These are phyloP conservation scores for Gymnarchus niloticus DNA, from an alignment of 2,113 vertebrate genomes.

Conservation along the genomic window DNA sequence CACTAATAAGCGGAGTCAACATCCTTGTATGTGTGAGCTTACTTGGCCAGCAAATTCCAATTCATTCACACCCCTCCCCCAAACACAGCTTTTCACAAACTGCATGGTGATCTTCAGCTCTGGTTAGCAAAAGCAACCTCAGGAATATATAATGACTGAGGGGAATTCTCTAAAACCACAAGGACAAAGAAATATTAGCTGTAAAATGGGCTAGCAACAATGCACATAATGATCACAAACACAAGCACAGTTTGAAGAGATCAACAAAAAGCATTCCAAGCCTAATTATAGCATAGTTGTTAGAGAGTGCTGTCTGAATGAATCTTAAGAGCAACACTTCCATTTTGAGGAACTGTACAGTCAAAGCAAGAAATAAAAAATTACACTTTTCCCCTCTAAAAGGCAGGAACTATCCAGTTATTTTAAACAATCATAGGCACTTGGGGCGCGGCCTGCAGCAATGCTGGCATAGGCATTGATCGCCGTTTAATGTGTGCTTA, in stretches of 20 bases:
- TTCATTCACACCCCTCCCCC: neutral
- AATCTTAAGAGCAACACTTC: neutral
- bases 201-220: neutral
- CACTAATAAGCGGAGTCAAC: too few relatives aligned
- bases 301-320: neutral
- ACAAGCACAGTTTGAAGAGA: neutral
- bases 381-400: neutral
- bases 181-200: neutral
- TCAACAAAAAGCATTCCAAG: neutral
- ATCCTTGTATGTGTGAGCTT: too few relatives aligned
- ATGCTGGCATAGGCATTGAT: too few relatives aligned
- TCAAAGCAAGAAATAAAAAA: neutral
- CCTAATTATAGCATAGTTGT: neutral
- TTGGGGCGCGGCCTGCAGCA: too few relatives aligned
- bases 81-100: neutral
- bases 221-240: neutral
- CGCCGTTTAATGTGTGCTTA: neutral
- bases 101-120: neutral
- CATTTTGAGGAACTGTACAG: neutral
- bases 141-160: neutral
- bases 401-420: neutral
- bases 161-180: neutral
- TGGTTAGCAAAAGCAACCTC: neutral
- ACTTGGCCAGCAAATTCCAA: too few relatives aligned
- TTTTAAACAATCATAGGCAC: neutral